Evolutionary conservation across 2,113 vertebrate species (phyloP), one percentile per base, ranked within the genome.

Genomic region (Petrocephalus zakoni): DNA sequence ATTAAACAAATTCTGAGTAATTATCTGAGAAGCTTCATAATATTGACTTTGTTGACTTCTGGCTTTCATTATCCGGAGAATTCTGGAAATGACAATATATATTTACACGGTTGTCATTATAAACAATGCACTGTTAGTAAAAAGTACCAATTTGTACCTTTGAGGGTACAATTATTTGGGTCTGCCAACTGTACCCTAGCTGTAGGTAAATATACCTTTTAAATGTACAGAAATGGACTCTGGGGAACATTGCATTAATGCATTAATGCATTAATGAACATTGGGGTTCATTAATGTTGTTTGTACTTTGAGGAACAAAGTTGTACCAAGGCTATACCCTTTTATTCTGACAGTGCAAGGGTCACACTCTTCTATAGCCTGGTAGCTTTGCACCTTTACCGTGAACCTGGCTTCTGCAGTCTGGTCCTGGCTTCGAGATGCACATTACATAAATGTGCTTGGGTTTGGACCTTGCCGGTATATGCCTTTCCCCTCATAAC

Each of bases 361-460:
- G 13, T 37, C 68, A 75, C 29, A 42, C 5, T 78, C 17, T 78
- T 42, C 53, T 56, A 37, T 8, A 53, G 34, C 46, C 15, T 55
- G 47, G 49, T 58, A 21, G 52, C 15, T 17, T 34, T 75, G 19
- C 25, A 19, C 19, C 8, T 22, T 29, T 34, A 29, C 88, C 21
- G 49, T 49, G 58, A 29, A 86, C 29, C 58, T 46, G 17, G 49
- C 7, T 85, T 22, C 51, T 83, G 42, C 58, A 22, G 64, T 42
- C 84, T 25, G 47, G 61, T 84, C 61, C 64, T 46, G 29, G 49
- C 49, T 86, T 29, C 55, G 56, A 88, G 78, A 75, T 72, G n/a
- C 19, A 52, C 47, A 58, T 90, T 90, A 90, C 42, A 88, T 89
- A 90, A 90, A 90, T 87, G 88, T 86, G 84, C 87, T 90, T 25